Percentiles rank a stretch among this genome's conserved stretches.
Conservation (phyloP, 2,113 vertebrate genomes). For the Pseudorectes ferrugineus region DNA sequence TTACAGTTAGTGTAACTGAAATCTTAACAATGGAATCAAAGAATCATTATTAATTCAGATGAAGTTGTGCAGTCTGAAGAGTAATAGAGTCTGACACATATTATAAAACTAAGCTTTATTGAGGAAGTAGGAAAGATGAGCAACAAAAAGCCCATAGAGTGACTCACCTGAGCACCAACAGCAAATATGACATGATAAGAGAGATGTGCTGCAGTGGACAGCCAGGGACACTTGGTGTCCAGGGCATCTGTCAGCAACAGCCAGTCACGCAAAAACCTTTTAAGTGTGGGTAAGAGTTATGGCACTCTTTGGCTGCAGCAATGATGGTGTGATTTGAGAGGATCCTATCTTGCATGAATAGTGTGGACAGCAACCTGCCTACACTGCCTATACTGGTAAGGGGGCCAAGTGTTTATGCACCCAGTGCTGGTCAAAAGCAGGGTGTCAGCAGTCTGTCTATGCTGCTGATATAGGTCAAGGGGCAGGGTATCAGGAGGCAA, state of each 20-base stretch:
- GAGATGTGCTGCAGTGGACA: accelerated
- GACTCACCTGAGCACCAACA: background rate
- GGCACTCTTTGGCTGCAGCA: background rate
- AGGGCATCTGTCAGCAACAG: background rate
- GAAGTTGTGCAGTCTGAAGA: background rate
- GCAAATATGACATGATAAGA: background rate
- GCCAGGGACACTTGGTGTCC: background rate
- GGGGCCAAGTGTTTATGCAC: background rate
- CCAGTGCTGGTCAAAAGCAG: background rate
- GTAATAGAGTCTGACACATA: background rate
- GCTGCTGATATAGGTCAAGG: background rate
- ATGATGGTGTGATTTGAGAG: background rate
- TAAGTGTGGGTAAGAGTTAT: background rate
- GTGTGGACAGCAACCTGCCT: accelerated
- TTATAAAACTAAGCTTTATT: background rate
- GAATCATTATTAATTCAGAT: background rate
- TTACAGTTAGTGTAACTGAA: background rate
- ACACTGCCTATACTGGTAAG: accelerated
- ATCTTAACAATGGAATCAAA: background rate
- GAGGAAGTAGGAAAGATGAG: background rate
- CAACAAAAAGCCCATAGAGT: accelerated
- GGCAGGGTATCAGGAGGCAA: background rate
- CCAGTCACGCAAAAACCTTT: accelerated
- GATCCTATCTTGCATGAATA: background rate
- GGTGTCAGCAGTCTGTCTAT: background rate